Evolutionary conservation across 2,888 invertebrate genomes (phyloP).

Genomic region (Temnothorax ravouxi): DNA sequence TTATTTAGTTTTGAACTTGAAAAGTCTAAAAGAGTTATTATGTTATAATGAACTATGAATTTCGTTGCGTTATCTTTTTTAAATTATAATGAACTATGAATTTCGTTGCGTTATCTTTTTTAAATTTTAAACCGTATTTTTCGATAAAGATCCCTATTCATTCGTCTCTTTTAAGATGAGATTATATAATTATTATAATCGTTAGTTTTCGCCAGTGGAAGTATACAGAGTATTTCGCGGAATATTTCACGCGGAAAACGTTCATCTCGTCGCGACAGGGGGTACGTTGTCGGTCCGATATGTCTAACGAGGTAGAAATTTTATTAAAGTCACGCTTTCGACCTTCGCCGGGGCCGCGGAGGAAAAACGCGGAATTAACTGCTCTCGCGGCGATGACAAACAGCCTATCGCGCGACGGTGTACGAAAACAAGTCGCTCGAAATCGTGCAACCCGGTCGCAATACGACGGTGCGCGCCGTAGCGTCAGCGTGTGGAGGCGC

Average conservation of each 20-base stretch:
- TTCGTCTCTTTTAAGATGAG: background rate
- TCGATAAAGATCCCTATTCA: background rate
- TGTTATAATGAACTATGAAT: background rate
- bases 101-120: background rate
- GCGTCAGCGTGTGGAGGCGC: slow-evolving; percentile 53
- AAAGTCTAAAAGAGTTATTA: background rate
- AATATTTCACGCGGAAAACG: background rate
- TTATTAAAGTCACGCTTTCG: slow-evolving; percentile 44
- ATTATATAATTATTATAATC: slow-evolving; percentile 11
- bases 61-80: background rate
- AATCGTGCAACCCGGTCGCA: slow-evolving; percentile 62
- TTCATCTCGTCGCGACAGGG: slow-evolving; percentile 6
- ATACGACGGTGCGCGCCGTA: slow-evolving; percentile 48
- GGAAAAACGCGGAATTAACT: slow-evolving; percentile 68
- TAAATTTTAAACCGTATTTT: background rate
- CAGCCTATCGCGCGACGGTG: slow-evolving; percentile 58
- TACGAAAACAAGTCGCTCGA: slow-evolving; percentile 68
- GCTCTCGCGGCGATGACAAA: slow-evolving; percentile 65
- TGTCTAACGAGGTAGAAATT: slow-evolving; percentile 40
- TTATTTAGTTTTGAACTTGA: background rate
- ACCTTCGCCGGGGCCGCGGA: slow-evolving; percentile 48
- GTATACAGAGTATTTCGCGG: background rate
- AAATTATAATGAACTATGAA: background rate
- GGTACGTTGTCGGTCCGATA: slow-evolving; percentile 16
- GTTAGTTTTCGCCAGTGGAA: background rate